Percentiles rank a stretch among this genome's conserved stretches.
Conservation (phyloP, 2,888 invertebrate species). For the Scaptomyza polygonia region DNA sequence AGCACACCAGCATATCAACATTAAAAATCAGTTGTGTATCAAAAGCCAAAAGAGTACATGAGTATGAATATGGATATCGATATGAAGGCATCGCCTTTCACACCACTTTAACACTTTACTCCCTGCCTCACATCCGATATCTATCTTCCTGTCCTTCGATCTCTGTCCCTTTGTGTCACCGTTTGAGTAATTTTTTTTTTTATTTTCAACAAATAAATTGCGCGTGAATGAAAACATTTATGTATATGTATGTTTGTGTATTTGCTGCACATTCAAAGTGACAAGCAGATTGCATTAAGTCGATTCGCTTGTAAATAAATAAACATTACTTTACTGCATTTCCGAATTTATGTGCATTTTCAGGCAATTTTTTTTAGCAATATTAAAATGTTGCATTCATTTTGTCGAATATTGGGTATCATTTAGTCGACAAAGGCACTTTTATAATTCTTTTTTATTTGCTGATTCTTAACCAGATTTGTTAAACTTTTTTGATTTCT, state of each 20-base stretch:
- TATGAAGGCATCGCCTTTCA: constrained; percentile 30
- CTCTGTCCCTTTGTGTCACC: background rate
- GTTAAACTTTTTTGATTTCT: no score
- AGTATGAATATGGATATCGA: constrained; percentile 47
- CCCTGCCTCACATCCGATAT: background rate
- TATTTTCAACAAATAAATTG: constrained; percentile 74
- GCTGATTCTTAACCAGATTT: no score
- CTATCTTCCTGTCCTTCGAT: background rate
- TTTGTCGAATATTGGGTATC: no score
- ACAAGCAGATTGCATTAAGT: constrained; percentile 50
- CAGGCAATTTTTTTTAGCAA: background rate
- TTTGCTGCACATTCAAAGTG: constrained; percentile 31
- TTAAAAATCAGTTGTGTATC: constrained; percentile 69
- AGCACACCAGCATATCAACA: constrained; percentile 38
- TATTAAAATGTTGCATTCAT: no score
- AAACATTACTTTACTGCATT: constrained; percentile 24
- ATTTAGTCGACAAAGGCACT: background rate
- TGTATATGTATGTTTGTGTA: background rate
- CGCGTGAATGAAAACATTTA: constrained; percentile 60
- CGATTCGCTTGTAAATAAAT: constrained; percentile 37
- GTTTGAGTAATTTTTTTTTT: constrained; percentile 33
- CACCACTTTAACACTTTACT: background rate
- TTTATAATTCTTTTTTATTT: background rate
- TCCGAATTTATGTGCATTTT: background rate
- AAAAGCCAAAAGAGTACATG: constrained; percentile 39